Percentiles rank a stretch among this genome's conserved stretches.
Conservation (phyloP, 2,113 vertebrate species). For the Tyrannus savana region DNA sequence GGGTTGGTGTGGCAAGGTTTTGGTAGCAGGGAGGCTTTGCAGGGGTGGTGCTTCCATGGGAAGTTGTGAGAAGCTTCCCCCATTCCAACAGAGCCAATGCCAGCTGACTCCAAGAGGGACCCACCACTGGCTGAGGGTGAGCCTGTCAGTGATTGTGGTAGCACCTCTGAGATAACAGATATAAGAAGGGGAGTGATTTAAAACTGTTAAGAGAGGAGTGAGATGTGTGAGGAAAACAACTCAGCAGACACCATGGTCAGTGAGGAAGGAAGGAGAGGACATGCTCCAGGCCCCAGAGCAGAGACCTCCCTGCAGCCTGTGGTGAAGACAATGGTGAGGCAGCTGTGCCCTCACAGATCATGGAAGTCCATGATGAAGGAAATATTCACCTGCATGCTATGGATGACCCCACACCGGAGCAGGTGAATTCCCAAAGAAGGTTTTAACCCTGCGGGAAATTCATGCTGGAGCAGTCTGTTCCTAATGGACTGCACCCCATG, state of each 20-base stretch:
- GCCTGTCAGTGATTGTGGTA: too few relatives aligned
- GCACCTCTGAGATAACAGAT: background rate
- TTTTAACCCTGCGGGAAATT: background rate
- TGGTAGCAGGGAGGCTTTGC: background rate
- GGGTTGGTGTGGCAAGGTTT: background rate
- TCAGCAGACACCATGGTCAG: too few relatives aligned
- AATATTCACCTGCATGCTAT: rapidly evolving
- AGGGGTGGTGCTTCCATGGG: background rate
- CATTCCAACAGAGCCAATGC: background rate
- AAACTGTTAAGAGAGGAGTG: background rate
- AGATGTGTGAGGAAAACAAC: background rate
- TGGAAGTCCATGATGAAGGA: background rate
- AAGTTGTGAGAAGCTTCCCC: background rate
- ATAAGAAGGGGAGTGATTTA: background rate
- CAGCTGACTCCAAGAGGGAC: background rate
- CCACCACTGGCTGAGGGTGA: rapidly evolving
- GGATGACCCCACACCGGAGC: rapidly evolving
- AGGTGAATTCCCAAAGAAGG: background rate
- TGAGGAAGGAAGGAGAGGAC: background rate
- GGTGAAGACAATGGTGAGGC: background rate
- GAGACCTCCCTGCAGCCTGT: background rate
- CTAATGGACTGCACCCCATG: background rate
- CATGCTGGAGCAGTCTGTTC: background rate
- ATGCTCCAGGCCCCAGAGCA: background rate
- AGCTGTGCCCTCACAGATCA: rapidly evolving